A percentile compares a stretch with the other conserved stretches of the same genome.
Conservation (phyloP, 30 jellyfish, hydroid and myxozoan genomes). For the Hydra vulgaris region DNA sequence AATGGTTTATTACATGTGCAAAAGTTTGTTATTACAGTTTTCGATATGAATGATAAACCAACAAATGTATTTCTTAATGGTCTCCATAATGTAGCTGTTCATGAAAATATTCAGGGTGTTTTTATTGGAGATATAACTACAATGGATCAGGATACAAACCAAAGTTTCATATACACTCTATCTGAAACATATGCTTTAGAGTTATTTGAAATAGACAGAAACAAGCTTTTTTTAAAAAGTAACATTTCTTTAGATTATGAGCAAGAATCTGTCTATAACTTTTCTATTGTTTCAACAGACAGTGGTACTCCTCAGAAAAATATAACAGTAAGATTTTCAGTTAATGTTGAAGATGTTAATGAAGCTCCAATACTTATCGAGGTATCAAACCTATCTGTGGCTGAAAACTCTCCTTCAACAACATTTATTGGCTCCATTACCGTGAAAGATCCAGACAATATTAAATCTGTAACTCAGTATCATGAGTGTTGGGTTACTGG, state of each 20-base stretch:
- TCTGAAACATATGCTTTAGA: slow-evolving; percentile 30
- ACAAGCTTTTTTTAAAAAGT: slow-evolving; percentile 9
- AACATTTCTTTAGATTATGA: slow-evolving; percentile 45
- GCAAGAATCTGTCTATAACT: slow-evolving; percentile 33
- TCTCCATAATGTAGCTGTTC: background rate
- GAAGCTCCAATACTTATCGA: slow-evolving; percentile 60
- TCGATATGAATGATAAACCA: slow-evolving; percentile 25
- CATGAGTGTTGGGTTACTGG: slow-evolving; percentile 12
- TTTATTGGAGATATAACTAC: slow-evolving; percentile 51
- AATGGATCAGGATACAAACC: slow-evolving; percentile 55
- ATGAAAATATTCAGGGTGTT: slow-evolving; percentile 9
- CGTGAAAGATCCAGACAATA: slow-evolving; percentile 64
- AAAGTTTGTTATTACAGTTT: slow-evolving; percentile 11
- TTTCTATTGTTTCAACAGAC: slow-evolving; percentile 48
- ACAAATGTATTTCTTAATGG: slow-evolving; percentile 28
- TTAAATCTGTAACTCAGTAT: background rate
- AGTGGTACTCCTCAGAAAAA: slow-evolving; percentile 43
- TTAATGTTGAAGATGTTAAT: slow-evolving; percentile 48
- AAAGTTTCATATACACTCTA: slow-evolving; percentile 30
- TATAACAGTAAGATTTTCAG: slow-evolving; percentile 1
- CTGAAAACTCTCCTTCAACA: slow-evolving; percentile 48
- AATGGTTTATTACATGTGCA: slow-evolving; percentile 22
- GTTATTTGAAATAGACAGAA: slow-evolving; percentile 13
- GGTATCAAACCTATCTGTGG: slow-evolving; percentile 26
- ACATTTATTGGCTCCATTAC: slow-evolving; percentile 43